Evolutionary conservation across 1,140 invertebrate species (phyloP), one percentile per base, ranked within the genome.

Genomic region (Tribolium castaneum): DNA sequence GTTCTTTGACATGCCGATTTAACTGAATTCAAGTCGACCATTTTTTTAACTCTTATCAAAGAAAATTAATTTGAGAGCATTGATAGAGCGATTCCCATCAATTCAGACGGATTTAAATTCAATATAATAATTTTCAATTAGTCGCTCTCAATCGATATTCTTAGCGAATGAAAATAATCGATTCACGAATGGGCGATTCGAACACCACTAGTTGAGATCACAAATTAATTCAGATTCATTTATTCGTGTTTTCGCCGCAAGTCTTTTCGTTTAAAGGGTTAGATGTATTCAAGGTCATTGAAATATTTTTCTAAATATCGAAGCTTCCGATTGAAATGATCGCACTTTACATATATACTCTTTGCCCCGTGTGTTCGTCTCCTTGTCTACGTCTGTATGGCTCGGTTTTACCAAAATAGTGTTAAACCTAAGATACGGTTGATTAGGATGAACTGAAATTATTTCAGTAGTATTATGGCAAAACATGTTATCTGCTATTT

Each of bases 391-490:
- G 62, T 62, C 62, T 70, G 62, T 30, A 70, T 35, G 62, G 22
- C 62, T 13, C 12, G 62, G 30, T 70, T 70, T 70, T 70, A 70
- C n/a, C 62, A 62, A 62, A 62, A 62, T 62, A 62, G 16, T 62
- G 10, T 62, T 62, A 62, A 62, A 62, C 13, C 19, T 62, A 62
- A 62, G 19, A 70, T 70, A 19, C 62, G 62, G 22, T 70, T 70
- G 62, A 70, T 70, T 70, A 30, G 62, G 62, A 19, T 70, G 7
- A 70, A 70, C 62, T 70, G 16, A 70, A 70, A 30, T 70, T 70
- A 70, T 51, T 51, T 51, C 49, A 51, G 49, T 51, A 13, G 49
- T 51, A 51, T 51, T 51, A 13, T 51, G 13, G 13, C 13, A 51
- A 51, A 51, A 51, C 49, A 51, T 51, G 49, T 51, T 51, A 51